Conservation (phyloP, 2,888 invertebrate species). For the Xestia ashworthii region DNA sequence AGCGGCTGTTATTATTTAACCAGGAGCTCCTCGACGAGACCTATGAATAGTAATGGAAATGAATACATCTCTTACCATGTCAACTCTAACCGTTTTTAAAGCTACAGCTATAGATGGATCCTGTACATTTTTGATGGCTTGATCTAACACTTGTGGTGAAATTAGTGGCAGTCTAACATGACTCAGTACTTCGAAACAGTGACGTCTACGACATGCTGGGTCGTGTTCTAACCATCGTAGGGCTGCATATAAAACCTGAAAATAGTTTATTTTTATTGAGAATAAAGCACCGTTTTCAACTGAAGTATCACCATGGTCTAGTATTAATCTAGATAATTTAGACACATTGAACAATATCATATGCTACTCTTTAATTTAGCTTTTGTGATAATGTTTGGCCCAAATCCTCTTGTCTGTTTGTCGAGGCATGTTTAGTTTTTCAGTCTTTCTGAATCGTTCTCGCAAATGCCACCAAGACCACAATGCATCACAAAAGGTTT, state of each 20-base stretch:
- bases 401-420: not conserved
- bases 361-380: not conserved
- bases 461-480: too few species aligned
- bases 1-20: not conserved
- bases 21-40: not conserved
- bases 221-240: constrained; percentile 97
- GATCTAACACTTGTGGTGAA: constrained; percentile 94
- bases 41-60: not conserved
- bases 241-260: constrained; percentile 95
- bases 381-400: not conserved
- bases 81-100: constrained; percentile 94
- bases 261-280: constrained; percentile 16
- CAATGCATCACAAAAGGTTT: too few species aligned
- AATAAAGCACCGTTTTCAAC: not conserved
- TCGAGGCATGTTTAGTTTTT: too few species aligned
- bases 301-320: too few species aligned
- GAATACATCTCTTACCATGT: constrained; percentile 89
- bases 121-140: constrained; percentile 94
- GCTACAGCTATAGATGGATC: constrained; percentile 96
- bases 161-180: constrained; percentile 96
- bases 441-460: too few species aligned
- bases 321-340: not conserved
- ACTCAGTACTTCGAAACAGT: constrained; percentile 96
- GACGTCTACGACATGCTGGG: constrained; percentile 93
- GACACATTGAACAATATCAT: not conserved